Percentiles rank a stretch among this genome's conserved stretches.
phyloP scores from a whole-genome alignment of 2,888 invertebrate species.

The Empis stercorea region DNA sequence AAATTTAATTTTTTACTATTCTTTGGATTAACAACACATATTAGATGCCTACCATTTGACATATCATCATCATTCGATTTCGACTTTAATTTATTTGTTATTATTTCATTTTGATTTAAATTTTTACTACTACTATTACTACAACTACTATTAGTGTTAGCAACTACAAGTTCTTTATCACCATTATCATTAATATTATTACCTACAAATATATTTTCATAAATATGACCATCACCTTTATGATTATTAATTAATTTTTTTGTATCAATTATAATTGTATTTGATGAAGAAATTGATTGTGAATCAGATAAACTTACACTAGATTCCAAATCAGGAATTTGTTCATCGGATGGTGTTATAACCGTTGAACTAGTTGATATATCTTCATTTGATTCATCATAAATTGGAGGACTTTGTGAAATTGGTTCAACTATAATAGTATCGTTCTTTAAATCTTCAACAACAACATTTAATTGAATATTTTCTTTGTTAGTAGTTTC shows the following conservation, averaged over 20 bases:
- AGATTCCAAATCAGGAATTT: conserved; percentile 10
- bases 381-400: no score
- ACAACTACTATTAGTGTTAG: background rate
- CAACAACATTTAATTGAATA: conserved; percentile 40
- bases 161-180: background rate
- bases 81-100: background rate
- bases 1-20: background rate
- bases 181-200: conserved; percentile 2
- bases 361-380: no score
- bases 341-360: no score
- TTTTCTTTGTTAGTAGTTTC: no score
- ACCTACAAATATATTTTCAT: background rate
- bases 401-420: no score
- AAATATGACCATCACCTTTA: no score
- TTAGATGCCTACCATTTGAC: background rate
- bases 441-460: conserved; percentile 12
- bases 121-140: no score
- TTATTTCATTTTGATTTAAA: background rate
- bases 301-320: conserved; percentile 15
- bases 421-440: no score
- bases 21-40: background rate
- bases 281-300: conserved; percentile 7
- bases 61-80: background rate
- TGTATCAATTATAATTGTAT: no score
- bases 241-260: no score